Evolutionary conservation across 37 sponge, comb jelly and placozoan genomes (phyloP).

Genomic region (Lycopodina hypogea): DNA sequence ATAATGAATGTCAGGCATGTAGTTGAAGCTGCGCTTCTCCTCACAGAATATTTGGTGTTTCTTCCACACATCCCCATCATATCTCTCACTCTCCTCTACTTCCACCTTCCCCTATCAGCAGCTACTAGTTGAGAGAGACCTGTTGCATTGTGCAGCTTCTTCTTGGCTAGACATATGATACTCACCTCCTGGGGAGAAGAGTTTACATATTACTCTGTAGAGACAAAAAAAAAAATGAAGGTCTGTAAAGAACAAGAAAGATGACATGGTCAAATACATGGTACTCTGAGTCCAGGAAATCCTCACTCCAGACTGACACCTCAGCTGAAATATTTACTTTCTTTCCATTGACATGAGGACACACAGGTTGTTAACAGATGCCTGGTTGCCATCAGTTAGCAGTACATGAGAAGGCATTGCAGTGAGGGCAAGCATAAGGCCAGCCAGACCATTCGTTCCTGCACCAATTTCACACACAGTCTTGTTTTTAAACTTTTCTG

Average conservation of each 20-base stretch:
- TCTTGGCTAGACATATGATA: slow-evolving; percentile 49
- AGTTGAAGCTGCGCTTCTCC: no score
- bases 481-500: slow-evolving; percentile 23
- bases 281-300: not conserved
- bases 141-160: slow-evolving; percentile 48
- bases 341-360: slow-evolving; percentile 26
- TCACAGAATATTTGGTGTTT: slow-evolving; percentile 23
- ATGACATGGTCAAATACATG: slow-evolving; percentile 49
- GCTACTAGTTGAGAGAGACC: slow-evolving; percentile 22
- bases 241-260: slow-evolving; percentile 56
- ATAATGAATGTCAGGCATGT: slow-evolving; percentile 50
- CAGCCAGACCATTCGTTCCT: slow-evolving; percentile 81
- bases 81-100: slow-evolving; percentile 12
- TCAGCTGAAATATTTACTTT: slow-evolving; percentile 25
- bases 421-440: slow-evolving; percentile 48
- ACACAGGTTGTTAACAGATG: slow-evolving; percentile 43
- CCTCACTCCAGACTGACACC: slow-evolving; percentile 37
- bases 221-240: slow-evolving; percentile 39
- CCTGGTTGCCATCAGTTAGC: slow-evolving; percentile 65
- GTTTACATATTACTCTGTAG: slow-evolving; percentile 15
- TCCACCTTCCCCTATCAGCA: slow-evolving; percentile 25
- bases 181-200: slow-evolving; percentile 39
- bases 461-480: slow-evolving; percentile 70
- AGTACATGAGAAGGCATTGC: slow-evolving; percentile 32
- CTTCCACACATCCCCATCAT: slow-evolving; percentile 40